Base-by-base conservation (phyloP, 2,888 invertebrate species). In the Osmoderma eremita region DNA sequence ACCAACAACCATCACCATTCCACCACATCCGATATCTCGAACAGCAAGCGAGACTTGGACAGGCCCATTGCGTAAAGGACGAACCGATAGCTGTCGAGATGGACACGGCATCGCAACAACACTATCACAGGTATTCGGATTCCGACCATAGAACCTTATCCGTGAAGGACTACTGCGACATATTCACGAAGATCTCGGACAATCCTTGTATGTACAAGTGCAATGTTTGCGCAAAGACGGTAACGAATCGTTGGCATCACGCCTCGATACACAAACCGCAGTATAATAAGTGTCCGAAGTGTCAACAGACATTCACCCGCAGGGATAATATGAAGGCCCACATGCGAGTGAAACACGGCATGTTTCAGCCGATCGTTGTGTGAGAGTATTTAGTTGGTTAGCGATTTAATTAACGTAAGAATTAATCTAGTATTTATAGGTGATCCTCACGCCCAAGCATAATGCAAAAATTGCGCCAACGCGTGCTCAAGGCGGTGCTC, bases 251-350 rank as follows among this genome's bases (percentile, higher is more conserved):
- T 76, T 89, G 89, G 86, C 88, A 90, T 77, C 89, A 89, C 77
- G 83, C 88, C 81, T 87, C 88, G 78, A 88, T 87, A 38, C 89
- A 89, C 78, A 86, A 86, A 72, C 88, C 88, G 13, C 87, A 87
- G 75, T 85, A 86, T 74, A 87, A 87, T 78, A 85, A 85, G 75
- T 89, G 88, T 74, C 88, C 88, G 2, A 80, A 87, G 75, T 89
- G 88, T 79, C 85, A 86, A 50, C 86, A 87, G 71, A 84, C 86
- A 64, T 85, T 89, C 75, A 89, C 89, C 49, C 83, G 89, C 69
- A 89, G 87, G 71, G 89, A 90, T 79, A 89, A 89, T 79, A 85
- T 88, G 77, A 89, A 89, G 81, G 84, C 87, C 67, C 90, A 89
- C 79, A 86, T 90, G 71, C 86, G 86, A 74, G 85, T 86, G 81